Evolutionary conservation across 35 echinoderm and acorn worm genomes (phyloP), one percentile per base, ranked within the genome.

Genomic region (Apostichopus parvimensis): DNA sequence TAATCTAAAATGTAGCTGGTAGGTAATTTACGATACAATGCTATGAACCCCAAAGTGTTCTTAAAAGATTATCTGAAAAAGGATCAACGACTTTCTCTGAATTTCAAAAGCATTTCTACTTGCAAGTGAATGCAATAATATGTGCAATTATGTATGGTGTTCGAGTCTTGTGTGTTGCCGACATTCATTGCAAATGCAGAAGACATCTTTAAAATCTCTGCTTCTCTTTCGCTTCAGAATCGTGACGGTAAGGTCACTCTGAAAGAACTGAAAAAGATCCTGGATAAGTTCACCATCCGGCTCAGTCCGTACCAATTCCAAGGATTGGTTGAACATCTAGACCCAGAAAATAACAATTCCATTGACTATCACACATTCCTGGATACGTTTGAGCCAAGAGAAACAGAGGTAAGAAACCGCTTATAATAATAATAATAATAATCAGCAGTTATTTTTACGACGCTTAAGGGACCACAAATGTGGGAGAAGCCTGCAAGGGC

Each of bases 311-410:
- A 90, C 3, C 92, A 98, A 28, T 94, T 95, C 77, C 86, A 94
- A 60, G 94, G 87, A 18, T 64, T 98, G 9, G 53, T 94, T 25
- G 81, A 93, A 73, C 56, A 90, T 59, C 88, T 98, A 18, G 94
- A 98, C 87, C 94, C 97, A 0, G 91, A 98, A 21, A 82, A 96
- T 17, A 87, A 77, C 13, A 96, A 98, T 61, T 66, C 34, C 8
- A 96, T 98, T 12, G 91, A 98, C 79, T 98, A 98, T 53, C 97
- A 98, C 77, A 57, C 75, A 78, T 98, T 98, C 91, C 72, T 98
- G 57, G 94, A 94, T 34, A 87, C 92, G 1, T 98, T 98, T 95
- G 96, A 98, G 91, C 92, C 75, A 11, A 90, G 96, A 78, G 96
- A 98, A 91, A 95, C 96, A 78, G 77, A 98, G 92, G 96, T 98